Percentiles rank a stretch among this genome's conserved stretches.
Conservation (phyloP, 2,113 vertebrate genomes). For the Sapajus apella region DNA sequence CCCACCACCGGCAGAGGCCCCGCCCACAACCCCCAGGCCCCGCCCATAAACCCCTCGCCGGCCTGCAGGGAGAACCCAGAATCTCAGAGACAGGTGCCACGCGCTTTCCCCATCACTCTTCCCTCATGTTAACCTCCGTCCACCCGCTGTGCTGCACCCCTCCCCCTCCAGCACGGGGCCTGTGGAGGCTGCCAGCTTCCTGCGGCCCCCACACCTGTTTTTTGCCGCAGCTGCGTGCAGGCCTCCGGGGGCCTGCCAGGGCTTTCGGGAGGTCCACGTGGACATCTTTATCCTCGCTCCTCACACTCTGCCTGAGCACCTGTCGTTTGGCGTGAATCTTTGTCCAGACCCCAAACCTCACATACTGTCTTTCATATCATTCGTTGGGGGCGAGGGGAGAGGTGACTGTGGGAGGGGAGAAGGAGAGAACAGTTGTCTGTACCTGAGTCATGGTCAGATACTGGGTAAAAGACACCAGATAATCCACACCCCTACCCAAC, state of each 20-base stretch:
- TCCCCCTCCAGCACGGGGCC: neutral
- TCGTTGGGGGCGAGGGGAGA: neutral
- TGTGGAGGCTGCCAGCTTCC: slow-evolving; percentile 25
- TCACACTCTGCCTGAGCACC: slow-evolving; percentile 28
- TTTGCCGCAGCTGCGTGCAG: slow-evolving; percentile 64
- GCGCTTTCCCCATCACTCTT: neutral
- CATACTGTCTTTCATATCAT: slow-evolving; percentile 45
- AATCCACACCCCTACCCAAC: neutral
- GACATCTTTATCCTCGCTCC: slow-evolving; percentile 40
- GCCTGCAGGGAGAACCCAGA: neutral
- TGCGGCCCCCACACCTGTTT: slow-evolving; percentile 71
- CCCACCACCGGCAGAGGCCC: neutral
- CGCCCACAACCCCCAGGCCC: neutral
- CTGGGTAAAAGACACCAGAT: too few relatives aligned
- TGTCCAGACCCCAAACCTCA: slow-evolving; percentile 28
- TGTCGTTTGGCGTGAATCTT: slow-evolving; percentile 74
- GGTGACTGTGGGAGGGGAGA: neutral
- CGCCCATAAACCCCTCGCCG: too few relatives aligned
- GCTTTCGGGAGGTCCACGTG: slow-evolving; percentile 58
- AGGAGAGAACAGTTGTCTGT: neutral
- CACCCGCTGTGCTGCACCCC: neutral
- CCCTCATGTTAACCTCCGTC: neutral
- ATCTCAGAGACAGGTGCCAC: neutral
- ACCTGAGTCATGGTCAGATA: too few relatives aligned
- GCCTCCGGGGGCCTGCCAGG: neutral